Evolutionary conservation across 2,797 vertebrate species (phyloP).

Genomic region (Ambastaia sidthimunki): DNA sequence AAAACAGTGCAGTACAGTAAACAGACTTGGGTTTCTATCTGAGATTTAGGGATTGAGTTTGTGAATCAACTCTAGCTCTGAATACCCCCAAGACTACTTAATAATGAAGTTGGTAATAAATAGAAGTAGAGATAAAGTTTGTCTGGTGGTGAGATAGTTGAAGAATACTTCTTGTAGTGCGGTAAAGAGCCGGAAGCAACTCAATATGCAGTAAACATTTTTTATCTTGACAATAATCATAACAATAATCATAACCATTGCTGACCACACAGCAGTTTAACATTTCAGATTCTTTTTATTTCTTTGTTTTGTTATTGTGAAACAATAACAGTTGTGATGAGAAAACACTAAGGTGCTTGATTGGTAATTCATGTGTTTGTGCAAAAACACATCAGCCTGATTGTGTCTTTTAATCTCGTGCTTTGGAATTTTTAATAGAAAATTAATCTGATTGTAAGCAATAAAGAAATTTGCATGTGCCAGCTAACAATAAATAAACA

Average conservation of each 20-base stretch:
- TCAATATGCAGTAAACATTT: background rate
- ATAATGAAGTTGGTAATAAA: no score
- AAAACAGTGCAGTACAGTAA: no score
- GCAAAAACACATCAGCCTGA: constrained; percentile 27
- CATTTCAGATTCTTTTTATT: background rate
- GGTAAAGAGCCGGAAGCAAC: no score
- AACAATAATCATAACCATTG: background rate
- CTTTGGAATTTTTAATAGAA: constrained; percentile 2
- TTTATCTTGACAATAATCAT: constrained; percentile 5
- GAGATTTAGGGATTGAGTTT: no score
- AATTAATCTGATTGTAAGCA: constrained; percentile 41
- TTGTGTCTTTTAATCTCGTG: constrained; percentile 6
- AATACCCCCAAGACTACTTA: no score
- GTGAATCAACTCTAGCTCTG: no score
- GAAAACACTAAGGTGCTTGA: background rate
- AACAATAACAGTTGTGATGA: constrained; percentile 18
- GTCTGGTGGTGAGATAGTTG: no score
- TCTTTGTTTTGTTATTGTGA: background rate
- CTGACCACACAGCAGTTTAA: background rate
- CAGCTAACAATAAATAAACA: constrained; percentile 9
- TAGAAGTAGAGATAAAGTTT: no score
- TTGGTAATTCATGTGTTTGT: constrained; percentile 33
- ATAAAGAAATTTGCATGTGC: constrained; percentile 10
- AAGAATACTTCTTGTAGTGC: no score
- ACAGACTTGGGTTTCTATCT: no score